Conservation (phyloP, 2,797 vertebrate species). For the Cuculus canorus region DNA sequence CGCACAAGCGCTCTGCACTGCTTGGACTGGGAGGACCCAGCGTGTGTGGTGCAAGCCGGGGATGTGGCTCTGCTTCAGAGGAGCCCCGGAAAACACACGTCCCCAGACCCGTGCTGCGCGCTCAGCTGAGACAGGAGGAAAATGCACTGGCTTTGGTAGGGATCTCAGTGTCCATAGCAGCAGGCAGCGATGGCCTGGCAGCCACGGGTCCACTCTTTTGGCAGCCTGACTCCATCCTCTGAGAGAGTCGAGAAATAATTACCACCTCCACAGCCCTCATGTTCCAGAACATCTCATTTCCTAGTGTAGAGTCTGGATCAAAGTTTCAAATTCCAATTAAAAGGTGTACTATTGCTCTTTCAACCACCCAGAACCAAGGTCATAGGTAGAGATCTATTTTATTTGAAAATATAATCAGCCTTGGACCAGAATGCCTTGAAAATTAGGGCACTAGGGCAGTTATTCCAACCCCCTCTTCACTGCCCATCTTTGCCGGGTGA, state of each 20-base stretch:
- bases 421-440: not conserved
- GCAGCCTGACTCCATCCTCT: not conserved
- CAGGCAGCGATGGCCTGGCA: not conserved
- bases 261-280: fast-evolving
- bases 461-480: not conserved
- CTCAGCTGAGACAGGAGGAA: not conserved
- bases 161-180: not conserved
- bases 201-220: not conserved
- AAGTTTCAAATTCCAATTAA: not conserved
- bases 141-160: fast-evolving
- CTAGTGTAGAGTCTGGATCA: not conserved
- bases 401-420: not conserved
- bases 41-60: fast-evolving
- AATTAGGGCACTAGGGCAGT: fast-evolving
- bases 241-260: not conserved
- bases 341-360: not conserved
- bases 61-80: not conserved
- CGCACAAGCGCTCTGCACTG: not conserved
- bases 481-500: not conserved
- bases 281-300: not conserved
- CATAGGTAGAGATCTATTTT: not conserved
- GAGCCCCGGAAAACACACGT: not conserved
- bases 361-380: not conserved
- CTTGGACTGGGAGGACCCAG: not conserved
- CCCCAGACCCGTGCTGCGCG: fast-evolving